These are phyloP conservation scores for Podocnemis expansa DNA, from an alignment of 2,113 vertebrate species.

Conservation along the genomic window DNA sequence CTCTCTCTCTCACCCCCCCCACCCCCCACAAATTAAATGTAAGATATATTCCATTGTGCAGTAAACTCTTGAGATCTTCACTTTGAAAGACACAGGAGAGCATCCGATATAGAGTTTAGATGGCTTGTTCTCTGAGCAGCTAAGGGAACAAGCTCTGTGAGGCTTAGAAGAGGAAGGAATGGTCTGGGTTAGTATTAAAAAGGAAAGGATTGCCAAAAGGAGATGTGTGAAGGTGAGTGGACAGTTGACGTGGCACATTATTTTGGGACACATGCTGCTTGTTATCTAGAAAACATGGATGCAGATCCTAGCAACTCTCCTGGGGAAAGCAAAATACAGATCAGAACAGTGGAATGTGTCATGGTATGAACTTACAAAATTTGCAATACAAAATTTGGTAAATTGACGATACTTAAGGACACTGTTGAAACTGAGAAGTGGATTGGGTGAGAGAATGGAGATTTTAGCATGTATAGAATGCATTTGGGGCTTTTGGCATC, in stretches of 20 bases:
- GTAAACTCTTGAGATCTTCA: not conserved
- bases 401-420: not conserved
- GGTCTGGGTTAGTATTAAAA: not conserved
- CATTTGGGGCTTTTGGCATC: not conserved
- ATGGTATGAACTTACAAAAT: not conserved
- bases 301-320: not conserved
- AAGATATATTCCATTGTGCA: too few species aligned
- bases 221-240: not conserved
- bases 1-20: too few species aligned
- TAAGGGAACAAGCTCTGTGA: not conserved
- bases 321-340: not conserved
- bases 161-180: not conserved
- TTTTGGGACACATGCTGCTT: not conserved
- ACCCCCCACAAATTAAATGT: not conserved
- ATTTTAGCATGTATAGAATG: not conserved
- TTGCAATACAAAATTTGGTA: not conserved
- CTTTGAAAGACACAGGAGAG: not conserved
- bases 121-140: not conserved
- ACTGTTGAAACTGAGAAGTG: not conserved
- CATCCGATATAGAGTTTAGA: not conserved
- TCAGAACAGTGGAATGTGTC: not conserved
- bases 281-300: not conserved
- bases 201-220: not conserved
- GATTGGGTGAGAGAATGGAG: not conserved
- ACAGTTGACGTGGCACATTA: not conserved